Conservation (phyloP, 2,113 vertebrate species). For the Tupaia tana region DNA sequence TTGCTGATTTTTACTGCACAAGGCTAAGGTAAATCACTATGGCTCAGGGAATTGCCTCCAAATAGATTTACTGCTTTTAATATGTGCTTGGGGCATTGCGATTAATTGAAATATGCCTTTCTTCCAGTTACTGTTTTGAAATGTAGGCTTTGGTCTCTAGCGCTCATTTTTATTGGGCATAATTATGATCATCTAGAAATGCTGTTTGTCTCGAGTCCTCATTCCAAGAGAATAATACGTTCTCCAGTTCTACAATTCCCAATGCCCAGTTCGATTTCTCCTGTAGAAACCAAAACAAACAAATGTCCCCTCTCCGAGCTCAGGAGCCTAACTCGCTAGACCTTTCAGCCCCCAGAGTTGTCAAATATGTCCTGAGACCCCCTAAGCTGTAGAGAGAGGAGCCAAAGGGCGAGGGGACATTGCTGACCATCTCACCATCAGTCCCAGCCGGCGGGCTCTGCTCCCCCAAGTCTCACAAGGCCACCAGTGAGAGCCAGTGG, state of each 20-base stretch:
- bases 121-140: constrained; percentile 3
- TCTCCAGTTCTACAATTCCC: not conserved
- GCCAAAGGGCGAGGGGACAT: not conserved
- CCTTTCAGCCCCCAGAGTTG: not conserved
- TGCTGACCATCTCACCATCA: not conserved
- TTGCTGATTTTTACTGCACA: not conserved
- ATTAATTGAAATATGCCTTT: constrained; percentile 21
- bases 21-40: constrained; percentile 4
- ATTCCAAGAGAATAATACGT: not conserved
- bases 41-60: not conserved
- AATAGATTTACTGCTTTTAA: not conserved
- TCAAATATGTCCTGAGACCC: not conserved
- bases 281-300: not conserved
- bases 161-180: not conserved
- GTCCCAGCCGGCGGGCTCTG: rapidly evolving
- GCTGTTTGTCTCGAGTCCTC: not conserved
- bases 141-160: not conserved
- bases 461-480: not conserved
- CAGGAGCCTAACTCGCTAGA: not conserved
- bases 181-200: not conserved
- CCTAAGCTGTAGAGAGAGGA: not conserved
- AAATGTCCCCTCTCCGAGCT: not conserved
- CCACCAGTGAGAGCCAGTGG: not conserved
- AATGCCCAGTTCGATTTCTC: not conserved
- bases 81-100: not conserved